Evolutionary conservation across 2,797 vertebrate genomes (phyloP).

Genomic region (Channa striata): DNA sequence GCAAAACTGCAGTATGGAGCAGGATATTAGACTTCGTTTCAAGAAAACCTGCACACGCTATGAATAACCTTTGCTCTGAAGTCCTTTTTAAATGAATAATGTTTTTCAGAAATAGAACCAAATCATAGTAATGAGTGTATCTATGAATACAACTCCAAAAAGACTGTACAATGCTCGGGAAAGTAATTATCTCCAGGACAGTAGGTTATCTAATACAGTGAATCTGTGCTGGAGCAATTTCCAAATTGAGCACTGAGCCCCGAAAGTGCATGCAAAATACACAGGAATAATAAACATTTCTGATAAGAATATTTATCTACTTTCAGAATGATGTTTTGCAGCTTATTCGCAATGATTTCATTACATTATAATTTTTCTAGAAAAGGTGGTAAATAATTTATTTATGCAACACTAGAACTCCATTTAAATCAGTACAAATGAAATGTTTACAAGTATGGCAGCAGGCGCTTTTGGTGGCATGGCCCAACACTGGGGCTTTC

Average conservation of each 20-base stretch:
- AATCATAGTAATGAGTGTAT: constrained; percentile 56
- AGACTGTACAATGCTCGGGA: constrained; percentile 54
- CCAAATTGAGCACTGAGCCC: constrained; percentile 46
- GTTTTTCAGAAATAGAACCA: constrained; percentile 35
- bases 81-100: constrained; percentile 51
- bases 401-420: constrained; percentile 39
- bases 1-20: constrained; percentile 10
- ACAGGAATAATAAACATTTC: constrained; percentile 39
- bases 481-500: constrained; percentile 39
- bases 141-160: constrained; percentile 57
- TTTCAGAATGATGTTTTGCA: constrained; percentile 18
- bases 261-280: constrained; percentile 45
- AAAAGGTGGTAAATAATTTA: constrained; percentile 28
- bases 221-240: constrained; percentile 43
- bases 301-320: constrained; percentile 50
- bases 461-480: constrained; percentile 12
- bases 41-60: constrained; percentile 40
- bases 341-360: constrained; percentile 33
- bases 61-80: constrained; percentile 39
- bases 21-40: constrained; percentile 13
- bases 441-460: constrained; percentile 46
- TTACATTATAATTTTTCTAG: constrained; percentile 27
- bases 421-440: constrained; percentile 58
- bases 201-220: constrained; percentile 50
- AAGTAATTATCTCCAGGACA: constrained; percentile 57